Percentiles rank a stretch among this genome's conserved stretches.
Evolutionary conservation across 1,140 invertebrate species (phyloP).

Genomic region (Drosophila nannoptera): DNA sequence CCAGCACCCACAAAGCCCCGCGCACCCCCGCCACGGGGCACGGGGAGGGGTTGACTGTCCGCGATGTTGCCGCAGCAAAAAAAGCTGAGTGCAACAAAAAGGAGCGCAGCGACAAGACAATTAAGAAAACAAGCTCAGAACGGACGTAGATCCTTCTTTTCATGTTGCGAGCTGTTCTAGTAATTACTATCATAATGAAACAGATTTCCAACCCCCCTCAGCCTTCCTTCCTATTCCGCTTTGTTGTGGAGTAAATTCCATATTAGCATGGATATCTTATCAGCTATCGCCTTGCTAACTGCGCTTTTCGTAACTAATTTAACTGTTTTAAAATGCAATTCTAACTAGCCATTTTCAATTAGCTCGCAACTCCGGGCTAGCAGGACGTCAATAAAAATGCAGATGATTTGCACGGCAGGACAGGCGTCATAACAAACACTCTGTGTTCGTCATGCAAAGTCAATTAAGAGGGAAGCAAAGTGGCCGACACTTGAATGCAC

Average conservation of each 20-base stretch:
- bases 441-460: constrained; percentile 53
- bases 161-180: constrained; percentile 6
- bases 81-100: constrained; percentile 47
- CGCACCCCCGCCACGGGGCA: constrained; percentile 9
- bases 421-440: constrained; percentile 37
- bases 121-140: constrained; percentile 68
- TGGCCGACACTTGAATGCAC: constrained; percentile 27
- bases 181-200: neutral
- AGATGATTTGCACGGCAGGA: neutral
- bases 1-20: constrained; percentile 29
- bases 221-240: too few species aligned
- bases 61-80: constrained; percentile 44
- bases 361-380: constrained; percentile 23
- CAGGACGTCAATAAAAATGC: constrained; percentile 1
- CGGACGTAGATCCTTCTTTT: constrained; percentile 39
- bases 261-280: too few species aligned
- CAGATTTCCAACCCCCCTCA: too few species aligned
- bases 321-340: constrained; percentile 30
- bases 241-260: neutral
- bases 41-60: too few species aligned
- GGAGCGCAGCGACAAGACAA: constrained; percentile 57
- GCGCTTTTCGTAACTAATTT: too few species aligned
- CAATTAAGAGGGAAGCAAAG: constrained; percentile 58
- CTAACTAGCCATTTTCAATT: neutral
- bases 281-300: too few species aligned